Conservation (phyloP, 2,113 vertebrate genomes). For the Felis catus region DNA sequence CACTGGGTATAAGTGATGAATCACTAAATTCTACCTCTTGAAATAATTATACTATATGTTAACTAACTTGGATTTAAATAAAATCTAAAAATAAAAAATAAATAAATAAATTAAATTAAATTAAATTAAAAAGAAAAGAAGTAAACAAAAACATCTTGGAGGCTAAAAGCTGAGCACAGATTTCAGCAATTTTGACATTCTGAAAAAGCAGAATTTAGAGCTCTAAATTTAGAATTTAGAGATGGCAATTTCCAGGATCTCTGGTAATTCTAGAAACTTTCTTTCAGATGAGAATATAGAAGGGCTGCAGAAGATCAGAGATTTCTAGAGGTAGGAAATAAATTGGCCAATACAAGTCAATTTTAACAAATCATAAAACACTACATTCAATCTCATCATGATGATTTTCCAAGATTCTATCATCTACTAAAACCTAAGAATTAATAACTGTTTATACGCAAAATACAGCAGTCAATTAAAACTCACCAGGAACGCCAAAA, state of each 20-base stretch:
- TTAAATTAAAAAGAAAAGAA: not conserved
- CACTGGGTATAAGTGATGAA: too few relatives aligned
- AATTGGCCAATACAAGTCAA: not conserved
- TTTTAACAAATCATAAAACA: not conserved
- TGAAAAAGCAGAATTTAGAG: not conserved
- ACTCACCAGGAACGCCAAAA: not conserved
- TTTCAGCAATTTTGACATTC: not conserved
- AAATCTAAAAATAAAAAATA: not conserved
- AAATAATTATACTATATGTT: too few relatives aligned
- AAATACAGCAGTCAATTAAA: not conserved
- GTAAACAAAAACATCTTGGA: not conserved
- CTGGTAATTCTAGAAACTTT: not conserved
- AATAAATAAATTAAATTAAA: not conserved
- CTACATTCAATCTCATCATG: not conserved
- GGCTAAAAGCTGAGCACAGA: not conserved
- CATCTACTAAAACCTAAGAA: not conserved
- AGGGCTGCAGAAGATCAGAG: not conserved
- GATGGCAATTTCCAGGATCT: not conserved
- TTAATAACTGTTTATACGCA: not conserved
- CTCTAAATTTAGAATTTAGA: not conserved
- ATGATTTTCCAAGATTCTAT: not conserved
- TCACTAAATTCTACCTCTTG: too few relatives aligned
- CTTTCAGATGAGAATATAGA: not conserved
- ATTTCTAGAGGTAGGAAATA: not conserved
- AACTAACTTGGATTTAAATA: too few relatives aligned